Percentiles rank a stretch among this genome's conserved stretches.
phyloP scores from a whole-genome alignment of 2,888 invertebrate genomes.

The Leistus spinibarbis region DNA sequence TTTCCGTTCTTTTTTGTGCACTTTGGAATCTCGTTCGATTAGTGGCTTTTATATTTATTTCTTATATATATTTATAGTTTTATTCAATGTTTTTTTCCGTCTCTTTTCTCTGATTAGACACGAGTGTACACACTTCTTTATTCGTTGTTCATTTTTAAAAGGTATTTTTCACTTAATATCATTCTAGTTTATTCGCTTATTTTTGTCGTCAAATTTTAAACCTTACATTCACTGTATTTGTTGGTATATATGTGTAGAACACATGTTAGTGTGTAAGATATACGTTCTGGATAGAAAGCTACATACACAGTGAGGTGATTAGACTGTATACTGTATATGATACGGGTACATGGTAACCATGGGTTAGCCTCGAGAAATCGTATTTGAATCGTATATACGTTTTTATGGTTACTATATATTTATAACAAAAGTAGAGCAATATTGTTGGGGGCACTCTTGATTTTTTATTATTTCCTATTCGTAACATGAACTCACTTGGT shows the following conservation, averaged over 20 bases:
- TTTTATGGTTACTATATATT: too few relatives aligned
- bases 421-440: too few relatives aligned
- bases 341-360: too few relatives aligned
- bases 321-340: too few relatives aligned
- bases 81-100: neutral
- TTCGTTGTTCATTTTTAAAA: neutral
- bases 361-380: too few relatives aligned
- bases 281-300: too few relatives aligned
- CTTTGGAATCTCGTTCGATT: conserved; percentile 5
- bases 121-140: neutral
- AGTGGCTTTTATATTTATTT: conserved; percentile 4
- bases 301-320: too few relatives aligned
- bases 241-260: too few relatives aligned
- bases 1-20: conserved; percentile 1
- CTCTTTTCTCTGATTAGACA: neutral
- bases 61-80: neutral
- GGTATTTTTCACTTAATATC: neutral
- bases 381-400: too few relatives aligned
- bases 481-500: neutral
- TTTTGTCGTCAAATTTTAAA: neutral
- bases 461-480: neutral
- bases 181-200: too few relatives aligned
- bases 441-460: too few relatives aligned
- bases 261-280: too few relatives aligned
- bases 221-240: neutral